These are phyloP conservation scores for Geopemphigus sp. DNA, from an alignment of 1,140 invertebrate genomes.

Conservation along the genomic window DNA sequence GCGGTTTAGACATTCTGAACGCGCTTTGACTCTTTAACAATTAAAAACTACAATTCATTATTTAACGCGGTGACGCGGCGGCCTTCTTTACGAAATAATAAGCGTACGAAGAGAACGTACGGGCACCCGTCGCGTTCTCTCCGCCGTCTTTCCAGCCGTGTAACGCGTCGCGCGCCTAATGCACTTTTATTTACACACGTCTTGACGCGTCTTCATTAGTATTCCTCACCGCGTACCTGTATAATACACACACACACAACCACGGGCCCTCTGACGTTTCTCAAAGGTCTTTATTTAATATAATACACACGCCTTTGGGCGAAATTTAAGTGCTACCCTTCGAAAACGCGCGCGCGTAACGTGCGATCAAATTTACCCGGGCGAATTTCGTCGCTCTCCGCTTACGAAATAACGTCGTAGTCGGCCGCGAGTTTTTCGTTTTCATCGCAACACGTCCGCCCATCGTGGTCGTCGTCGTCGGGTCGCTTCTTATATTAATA, in stretches of 20 bases:
- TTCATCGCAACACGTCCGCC: background rate
- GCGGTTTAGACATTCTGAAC: background rate
- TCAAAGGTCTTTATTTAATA: background rate
- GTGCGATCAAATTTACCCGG: too few species aligned
- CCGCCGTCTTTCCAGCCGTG: background rate
- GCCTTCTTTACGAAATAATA: background rate
- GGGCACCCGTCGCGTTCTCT: background rate
- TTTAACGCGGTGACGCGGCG: background rate
- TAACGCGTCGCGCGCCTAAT: background rate
- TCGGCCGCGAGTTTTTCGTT: background rate
- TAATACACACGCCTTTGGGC: background rate
- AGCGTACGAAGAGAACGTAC: too few species aligned
- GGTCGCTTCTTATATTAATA: too few species aligned
- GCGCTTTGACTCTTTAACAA: background rate
- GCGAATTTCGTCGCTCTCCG: background rate
- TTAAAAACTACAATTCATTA: slow-evolving; percentile 37
- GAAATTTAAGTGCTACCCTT: background rate
- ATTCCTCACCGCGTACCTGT: background rate
- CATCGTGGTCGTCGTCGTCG: too few species aligned
- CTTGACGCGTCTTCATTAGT: slow-evolving; percentile 39
- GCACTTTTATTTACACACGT: slow-evolving; percentile 23
- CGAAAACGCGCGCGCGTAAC: background rate
- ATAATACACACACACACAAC: background rate
- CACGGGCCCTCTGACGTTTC: background rate
- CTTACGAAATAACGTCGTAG: too few species aligned